phyloP scores from a whole-genome alignment of 2,888 invertebrate genomes.

The Zonitis immaculata region DNA sequence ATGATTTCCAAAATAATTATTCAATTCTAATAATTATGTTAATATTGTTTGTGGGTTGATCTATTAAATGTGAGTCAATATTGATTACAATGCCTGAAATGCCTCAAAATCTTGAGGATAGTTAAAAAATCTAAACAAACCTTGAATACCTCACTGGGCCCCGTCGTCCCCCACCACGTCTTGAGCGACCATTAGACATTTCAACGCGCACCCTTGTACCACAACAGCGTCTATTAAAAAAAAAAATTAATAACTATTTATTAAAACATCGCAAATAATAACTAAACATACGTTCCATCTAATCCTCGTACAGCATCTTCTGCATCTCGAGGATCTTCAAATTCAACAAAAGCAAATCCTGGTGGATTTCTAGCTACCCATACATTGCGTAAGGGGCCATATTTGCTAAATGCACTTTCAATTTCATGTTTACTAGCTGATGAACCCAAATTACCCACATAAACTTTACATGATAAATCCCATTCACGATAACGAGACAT shows the following conservation, averaged over 20 bases:
- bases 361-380: conserved; percentile 98
- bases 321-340: conserved; percentile 88
- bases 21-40: too few relatives aligned
- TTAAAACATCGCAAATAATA: background rate
- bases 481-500: conserved; percentile 77
- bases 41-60: background rate
- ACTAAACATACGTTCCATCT: conserved; percentile 40
- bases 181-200: conserved; percentile 84
- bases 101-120: background rate
- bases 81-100: background rate
- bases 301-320: conserved; percentile 76
- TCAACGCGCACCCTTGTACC: conserved; percentile 87
- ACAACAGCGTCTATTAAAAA: conserved; percentile 67
- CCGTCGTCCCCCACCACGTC: conserved; percentile 54
- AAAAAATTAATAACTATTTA: background rate
- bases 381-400: conserved; percentile 87
- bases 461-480: conserved; percentile 88
- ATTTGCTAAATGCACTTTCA: conserved; percentile 89
- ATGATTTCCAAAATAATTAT: too few relatives aligned
- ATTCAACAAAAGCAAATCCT: conserved; percentile 92
- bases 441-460: conserved; percentile 91
- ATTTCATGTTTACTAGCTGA: conserved; percentile 89
- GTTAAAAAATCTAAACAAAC: conserved; percentile 25
- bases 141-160: conserved; percentile 46
- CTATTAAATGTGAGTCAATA: background rate